A percentile compares a stretch with the other conserved stretches of the same genome.
Conservation (phyloP, 92 coral and sea anemone species). For the Palythoa grandis region DNA sequence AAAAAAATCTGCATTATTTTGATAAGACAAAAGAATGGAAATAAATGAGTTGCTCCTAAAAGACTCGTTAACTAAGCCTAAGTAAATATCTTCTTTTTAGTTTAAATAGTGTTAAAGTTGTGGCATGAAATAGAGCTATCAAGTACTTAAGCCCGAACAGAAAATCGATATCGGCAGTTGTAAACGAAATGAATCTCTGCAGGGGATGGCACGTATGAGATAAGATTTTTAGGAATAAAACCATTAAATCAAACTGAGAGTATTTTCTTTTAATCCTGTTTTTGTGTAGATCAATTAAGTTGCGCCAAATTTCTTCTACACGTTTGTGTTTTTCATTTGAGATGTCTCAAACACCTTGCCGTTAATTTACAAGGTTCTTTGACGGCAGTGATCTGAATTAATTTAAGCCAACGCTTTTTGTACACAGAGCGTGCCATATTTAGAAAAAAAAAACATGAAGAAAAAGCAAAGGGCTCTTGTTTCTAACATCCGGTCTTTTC, state of each 20-base stretch:
- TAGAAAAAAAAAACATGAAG: not conserved
- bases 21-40: not conserved
- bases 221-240: too few species aligned
- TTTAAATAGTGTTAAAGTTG: not conserved
- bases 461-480: not conserved
- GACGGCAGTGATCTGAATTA: not conserved
- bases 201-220: not conserved
- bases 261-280: not conserved
- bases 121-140: not conserved
- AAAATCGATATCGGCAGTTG: not conserved
- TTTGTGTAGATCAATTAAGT: too few species aligned
- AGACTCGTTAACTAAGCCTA: not conserved
- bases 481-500: not conserved
- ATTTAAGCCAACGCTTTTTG: not conserved
- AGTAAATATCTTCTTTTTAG: not conserved
- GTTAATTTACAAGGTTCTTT: not conserved
- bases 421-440: not conserved
- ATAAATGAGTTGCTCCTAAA: not conserved
- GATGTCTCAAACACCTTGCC: not conserved
- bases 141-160: not conserved
- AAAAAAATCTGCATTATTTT: not conserved
- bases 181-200: not conserved
- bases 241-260: too few species aligned
- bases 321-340: not conserved
- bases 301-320: too few species aligned